Percentiles rank a stretch among this genome's conserved stretches.
phyloP scores from a whole-genome alignment of 2,113 vertebrate genomes.

The Urocynchramus pylzowi region DNA sequence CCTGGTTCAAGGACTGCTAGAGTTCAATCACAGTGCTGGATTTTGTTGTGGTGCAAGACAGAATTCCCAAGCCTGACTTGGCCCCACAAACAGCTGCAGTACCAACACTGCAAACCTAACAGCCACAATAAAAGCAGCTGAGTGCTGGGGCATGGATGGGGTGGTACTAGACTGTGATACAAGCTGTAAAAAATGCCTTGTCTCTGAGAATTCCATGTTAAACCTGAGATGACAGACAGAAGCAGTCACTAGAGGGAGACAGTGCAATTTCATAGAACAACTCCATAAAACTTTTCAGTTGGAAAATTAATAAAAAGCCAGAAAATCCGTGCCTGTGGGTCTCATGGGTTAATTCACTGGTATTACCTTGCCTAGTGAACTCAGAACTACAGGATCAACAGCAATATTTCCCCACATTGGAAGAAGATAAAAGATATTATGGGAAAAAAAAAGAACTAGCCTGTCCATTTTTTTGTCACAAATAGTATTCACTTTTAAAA shows the following conservation, averaged over 20 bases:
- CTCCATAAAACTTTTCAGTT: not conserved
- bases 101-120: not conserved
- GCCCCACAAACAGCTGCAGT: not conserved
- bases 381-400: not conserved
- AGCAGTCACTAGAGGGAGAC: slow-evolving; percentile 46
- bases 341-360: not conserved
- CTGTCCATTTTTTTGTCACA: not conserved
- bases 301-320: not conserved
- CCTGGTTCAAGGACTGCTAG: not conserved
- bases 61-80: not conserved
- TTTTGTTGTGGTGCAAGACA: not conserved
- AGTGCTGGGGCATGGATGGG: not conserved
- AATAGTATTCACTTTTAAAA: not conserved
- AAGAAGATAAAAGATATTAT: not conserved
- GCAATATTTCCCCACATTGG: not conserved
- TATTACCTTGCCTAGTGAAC: not conserved
- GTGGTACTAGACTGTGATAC: not conserved
- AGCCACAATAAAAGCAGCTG: not conserved
- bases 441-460: not conserved
- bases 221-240: not conserved
- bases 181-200: not conserved
- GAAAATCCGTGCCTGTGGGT: not conserved
- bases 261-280: not conserved
- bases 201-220: not conserved
- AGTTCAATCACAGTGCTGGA: not conserved